phyloP scores from a whole-genome alignment of 2,113 vertebrate genomes.

The Odontophorus gujanensis region DNA sequence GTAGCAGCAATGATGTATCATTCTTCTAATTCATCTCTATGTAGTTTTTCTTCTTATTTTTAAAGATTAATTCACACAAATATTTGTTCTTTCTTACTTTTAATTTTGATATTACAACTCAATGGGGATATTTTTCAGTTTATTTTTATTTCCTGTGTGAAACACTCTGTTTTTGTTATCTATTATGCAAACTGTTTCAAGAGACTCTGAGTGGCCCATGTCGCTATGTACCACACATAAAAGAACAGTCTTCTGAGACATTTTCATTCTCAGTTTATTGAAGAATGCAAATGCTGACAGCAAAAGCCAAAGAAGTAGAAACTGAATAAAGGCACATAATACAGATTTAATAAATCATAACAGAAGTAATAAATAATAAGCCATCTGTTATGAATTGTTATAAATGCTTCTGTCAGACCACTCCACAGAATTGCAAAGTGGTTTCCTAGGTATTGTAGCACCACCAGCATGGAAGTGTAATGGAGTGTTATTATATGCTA shows the following conservation, averaged over 20 bases:
- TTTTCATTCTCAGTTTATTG: neutral
- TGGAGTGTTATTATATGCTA: neutral
- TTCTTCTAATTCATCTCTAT: neutral
- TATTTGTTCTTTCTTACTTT: neutral
- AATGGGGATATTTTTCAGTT: neutral
- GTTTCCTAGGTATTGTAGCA: neutral
- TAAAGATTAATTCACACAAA: neutral
- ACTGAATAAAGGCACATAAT: neutral
- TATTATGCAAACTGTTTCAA: neutral
- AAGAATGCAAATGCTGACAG: conserved; percentile 10
- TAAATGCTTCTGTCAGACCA: neutral
- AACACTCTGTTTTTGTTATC: neutral
- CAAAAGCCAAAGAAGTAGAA: neutral
- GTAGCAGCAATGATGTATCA: neutral
- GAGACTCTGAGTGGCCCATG: neutral
- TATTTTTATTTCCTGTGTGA: neutral
- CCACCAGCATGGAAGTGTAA: neutral
- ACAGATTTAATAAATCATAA: neutral
- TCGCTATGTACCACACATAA: neutral
- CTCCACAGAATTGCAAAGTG: neutral
- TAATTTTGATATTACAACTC: neutral
- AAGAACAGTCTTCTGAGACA: neutral
- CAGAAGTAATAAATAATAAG: conserved; percentile 16
- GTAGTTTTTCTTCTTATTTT: neutral
- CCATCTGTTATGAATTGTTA: neutral